A percentile compares a stretch with the other conserved stretches of the same genome.
Evolutionary conservation across 2,888 invertebrate genomes (phyloP).

Genomic region (Colletes collaris): DNA sequence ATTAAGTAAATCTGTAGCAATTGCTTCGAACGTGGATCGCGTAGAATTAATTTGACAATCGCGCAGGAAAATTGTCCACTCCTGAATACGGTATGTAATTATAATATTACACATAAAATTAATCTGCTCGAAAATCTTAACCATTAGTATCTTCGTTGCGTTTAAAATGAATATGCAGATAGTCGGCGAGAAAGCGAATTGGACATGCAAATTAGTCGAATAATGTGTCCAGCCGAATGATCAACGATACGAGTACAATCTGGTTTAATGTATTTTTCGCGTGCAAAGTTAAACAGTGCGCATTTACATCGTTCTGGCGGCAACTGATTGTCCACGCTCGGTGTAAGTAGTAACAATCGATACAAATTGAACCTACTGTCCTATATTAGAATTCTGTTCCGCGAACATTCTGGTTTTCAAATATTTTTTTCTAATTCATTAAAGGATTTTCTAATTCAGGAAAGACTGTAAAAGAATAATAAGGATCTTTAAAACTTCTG

Average conservation of each 20-base stretch:
- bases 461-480: no score
- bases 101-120: background rate
- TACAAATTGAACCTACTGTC: background rate
- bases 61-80: background rate
- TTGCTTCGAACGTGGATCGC: background rate
- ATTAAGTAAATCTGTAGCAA: background rate
- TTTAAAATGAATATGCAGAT: background rate
- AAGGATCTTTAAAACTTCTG: no score
- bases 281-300: slow-evolving; percentile 11
- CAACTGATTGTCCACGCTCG: background rate
- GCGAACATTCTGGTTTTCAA: background rate
- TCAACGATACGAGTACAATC: slow-evolving; percentile 17
- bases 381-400: slow-evolving; percentile 4
- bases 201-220: slow-evolving; percentile 18
- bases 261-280: slow-evolving; percentile 14
- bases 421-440: slow-evolving; percentile 13
- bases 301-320: slow-evolving; percentile 1
- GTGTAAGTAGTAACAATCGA: slow-evolving; percentile 21
- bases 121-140: background rate
- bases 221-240: slow-evolving; percentile 4
- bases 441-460: background rate
- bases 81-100: background rate
- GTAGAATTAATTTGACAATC: background rate
- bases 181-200: background rate
- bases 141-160: background rate